Base-by-base conservation (phyloP, 2,888 invertebrate species). In the Lasioglossum malachurum region DNA sequence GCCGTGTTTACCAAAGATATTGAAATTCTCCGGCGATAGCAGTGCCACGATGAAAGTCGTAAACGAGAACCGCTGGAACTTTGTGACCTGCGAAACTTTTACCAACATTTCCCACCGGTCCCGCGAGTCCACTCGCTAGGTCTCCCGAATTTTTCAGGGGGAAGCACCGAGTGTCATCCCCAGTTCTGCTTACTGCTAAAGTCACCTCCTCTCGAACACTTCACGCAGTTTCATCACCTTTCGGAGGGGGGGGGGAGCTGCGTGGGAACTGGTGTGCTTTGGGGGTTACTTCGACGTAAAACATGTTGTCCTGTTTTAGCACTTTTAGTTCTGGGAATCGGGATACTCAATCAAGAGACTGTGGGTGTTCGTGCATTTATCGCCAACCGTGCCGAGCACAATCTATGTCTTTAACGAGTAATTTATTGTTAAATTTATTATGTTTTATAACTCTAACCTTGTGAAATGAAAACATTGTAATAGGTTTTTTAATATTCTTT, bases 41-140 rank as follows among this genome's bases (percentile, higher is more conserved):
- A 12, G 49, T 81, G 49, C 35, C 44, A 46, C 53, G 31, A 72
- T n/a, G 69, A 41, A 82, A 38, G 75, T 53, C 79, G 77, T 75
- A 41, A 69, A 74, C 46, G 67, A 46, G 53, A 49, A 19, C 38
- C 44, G 41, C 60, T 8, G 41, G n/a, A 84, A 78, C 41, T 81
- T 83, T 41, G 64, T 79, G 44, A 75, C 44, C 69, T 67, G 75
- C 76, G 75, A 78, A 81, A 87, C 83, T 85, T 87, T 80, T 49
- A 67, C 10, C 49, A 31, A 74, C 41, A 27, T 46, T 80, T 82
- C 60, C 74, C 64, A 60, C 23, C 41, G 64, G 69, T 77, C 82
- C 73, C 74, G 64, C 16, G 27, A 60, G 79, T 49, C 38, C 57
- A 14, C n/a, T 27, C 19, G 46, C 31, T 44, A n/a, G 7, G 23